Conservation (phyloP, 2,113 vertebrate species). For the Psittacus erithacus region DNA sequence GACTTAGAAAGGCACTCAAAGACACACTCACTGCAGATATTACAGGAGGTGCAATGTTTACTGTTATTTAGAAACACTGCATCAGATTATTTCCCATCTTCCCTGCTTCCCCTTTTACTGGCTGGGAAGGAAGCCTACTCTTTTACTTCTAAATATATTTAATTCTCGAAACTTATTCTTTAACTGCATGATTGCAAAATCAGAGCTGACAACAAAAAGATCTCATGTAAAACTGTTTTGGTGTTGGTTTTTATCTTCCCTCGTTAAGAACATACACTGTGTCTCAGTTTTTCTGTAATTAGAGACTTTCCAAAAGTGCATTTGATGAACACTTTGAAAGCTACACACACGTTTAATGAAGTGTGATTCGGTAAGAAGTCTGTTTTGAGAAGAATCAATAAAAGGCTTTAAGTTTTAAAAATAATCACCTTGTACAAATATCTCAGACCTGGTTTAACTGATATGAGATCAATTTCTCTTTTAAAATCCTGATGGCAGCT, state of each 20-base stretch:
- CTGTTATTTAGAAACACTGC: not conserved
- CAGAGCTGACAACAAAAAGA: not conserved
- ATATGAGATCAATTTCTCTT: not conserved
- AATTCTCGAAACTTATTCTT: not conserved
- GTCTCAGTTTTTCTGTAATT: not conserved
- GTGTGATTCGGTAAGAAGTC: not conserved
- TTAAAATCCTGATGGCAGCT: not conserved
- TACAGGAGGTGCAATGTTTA: not conserved
- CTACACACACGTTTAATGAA: not conserved
- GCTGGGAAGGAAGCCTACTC: not conserved
- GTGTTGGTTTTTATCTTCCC: fast-evolving
- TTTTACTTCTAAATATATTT: not conserved
- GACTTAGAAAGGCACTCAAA: not conserved
- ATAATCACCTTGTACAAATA: not conserved
- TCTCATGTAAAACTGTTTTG: not conserved
- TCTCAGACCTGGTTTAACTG: not conserved
- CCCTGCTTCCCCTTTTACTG: not conserved
- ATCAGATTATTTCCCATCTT: not conserved
- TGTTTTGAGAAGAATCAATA: not conserved
- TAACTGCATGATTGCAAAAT: not conserved
- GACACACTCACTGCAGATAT: not conserved
- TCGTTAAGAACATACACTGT: not conserved
- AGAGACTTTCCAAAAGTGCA: not conserved
- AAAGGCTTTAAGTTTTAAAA: not conserved
- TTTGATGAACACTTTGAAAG: not conserved